Evolutionary conservation across 1,140 invertebrate species (phyloP), one percentile per base, ranked within the genome.

Genomic region (Drosophila bocki): DNA sequence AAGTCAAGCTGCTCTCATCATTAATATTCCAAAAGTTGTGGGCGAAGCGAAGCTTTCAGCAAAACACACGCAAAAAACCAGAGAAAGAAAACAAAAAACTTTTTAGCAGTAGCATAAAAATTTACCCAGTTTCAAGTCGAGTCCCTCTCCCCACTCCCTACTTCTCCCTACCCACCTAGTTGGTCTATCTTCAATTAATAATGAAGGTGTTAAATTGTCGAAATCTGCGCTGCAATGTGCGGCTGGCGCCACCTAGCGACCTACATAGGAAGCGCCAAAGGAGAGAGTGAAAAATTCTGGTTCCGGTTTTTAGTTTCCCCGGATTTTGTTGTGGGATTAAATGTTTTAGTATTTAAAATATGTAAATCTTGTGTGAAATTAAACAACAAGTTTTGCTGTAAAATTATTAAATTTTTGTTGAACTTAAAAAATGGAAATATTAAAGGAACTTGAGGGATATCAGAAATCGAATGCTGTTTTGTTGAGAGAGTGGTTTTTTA

Each of bases 181-280:
- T 60, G 78, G 71, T 86, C 80, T 78, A 88, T 87, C 85, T 85
- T 88, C 85, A 88, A 90, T 88, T 88, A 88, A 90, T 88, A 88
- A 88, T 84, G 78, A 81, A 88, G 85, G 84, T 90, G 85, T 90
- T 88, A 88, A 84, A 90, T 88, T 88, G 84, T 84, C 85, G 84
- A 88, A 88, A 88, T 88, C 84, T 84, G 84, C 82, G 77, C 63
- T 39, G 63, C 72, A 41, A 44, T 65, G 61, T 67, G 54, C 74
- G 61, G 39, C 63, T 68, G 83, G 61, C 76, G 77, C 70, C 80
- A 83, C 61, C 83, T 86, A 81, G 78, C 75, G 82, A 85, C 82
- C 82, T 75, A 85, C 48, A 75, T 85, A 85, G 57, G 9, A 60
- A 60, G n/a, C 19, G 63, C 45, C 41, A n/a, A 19, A 17, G 61